These are phyloP conservation scores for Actenoides lindsayi DNA, from an alignment of 2,113 vertebrate genomes.

Conservation along the genomic window DNA sequence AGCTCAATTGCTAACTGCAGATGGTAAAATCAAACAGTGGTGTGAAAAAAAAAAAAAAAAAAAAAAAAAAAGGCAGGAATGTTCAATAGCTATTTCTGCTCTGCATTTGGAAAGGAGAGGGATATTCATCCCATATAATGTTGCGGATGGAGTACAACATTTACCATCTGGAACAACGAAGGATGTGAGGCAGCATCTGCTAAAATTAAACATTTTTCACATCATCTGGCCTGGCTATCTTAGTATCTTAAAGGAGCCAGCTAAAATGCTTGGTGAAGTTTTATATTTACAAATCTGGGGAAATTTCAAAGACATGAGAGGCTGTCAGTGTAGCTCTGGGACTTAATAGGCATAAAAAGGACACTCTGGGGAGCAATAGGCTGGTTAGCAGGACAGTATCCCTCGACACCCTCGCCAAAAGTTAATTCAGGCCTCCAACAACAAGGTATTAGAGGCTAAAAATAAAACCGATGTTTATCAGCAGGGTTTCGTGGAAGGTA, in stretches of 20 bases:
- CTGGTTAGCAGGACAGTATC: neutral
- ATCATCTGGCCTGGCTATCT: constrained; percentile 28
- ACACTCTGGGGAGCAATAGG: neutral
- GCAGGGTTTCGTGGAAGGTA: constrained; percentile 2
- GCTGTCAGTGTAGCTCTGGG: neutral
- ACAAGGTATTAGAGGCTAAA: neutral
- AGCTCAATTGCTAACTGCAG: neutral
- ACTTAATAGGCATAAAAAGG: neutral
- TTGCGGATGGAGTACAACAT: neutral
- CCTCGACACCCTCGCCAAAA: neutral
- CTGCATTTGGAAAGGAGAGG: neutral
- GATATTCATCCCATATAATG: constrained; percentile 33
- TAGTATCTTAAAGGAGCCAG: neutral
- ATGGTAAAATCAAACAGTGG: constrained; percentile 9
- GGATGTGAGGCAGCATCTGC: constrained; percentile 40
- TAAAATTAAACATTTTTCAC: constrained; percentile 49
- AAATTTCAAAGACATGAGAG: neutral
- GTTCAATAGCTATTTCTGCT: constrained; percentile 7
- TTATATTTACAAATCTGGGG: neutral
- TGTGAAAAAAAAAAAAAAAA: neutral
- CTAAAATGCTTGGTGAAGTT: neutral
- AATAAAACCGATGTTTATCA: neutral
- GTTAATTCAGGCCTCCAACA: neutral
- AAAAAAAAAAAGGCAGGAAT: neutral
- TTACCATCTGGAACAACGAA: constrained; percentile 49